Evolutionary conservation across 1,140 invertebrate genomes (phyloP).

Genomic region (Reticulitermes speratus): DNA sequence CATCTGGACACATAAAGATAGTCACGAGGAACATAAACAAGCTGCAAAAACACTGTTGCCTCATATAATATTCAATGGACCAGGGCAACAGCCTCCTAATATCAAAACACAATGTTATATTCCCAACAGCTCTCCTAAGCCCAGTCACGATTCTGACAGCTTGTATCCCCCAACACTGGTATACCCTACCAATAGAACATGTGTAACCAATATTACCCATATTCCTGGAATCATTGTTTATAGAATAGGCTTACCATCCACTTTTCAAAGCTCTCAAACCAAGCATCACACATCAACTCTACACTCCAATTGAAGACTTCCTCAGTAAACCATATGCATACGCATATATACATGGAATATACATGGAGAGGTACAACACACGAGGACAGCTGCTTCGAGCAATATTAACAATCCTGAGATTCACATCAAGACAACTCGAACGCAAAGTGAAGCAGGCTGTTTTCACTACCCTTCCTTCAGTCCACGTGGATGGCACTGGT

Average conservation of each 20-base stretch:
- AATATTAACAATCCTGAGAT: not conserved
- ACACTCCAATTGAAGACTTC: not conserved
- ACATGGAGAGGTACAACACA: not conserved
- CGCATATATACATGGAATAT: not conserved
- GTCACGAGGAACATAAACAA: not conserved
- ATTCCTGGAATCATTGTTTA: conserved; percentile 9
- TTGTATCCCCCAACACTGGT: not conserved
- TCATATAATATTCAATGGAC: not conserved
- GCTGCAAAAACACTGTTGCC: conserved; percentile 21
- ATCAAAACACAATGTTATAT: not conserved
- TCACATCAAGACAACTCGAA: not conserved
- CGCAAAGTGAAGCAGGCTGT: not conserved
- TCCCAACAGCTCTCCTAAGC: not conserved
- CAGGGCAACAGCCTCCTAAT: not conserved
- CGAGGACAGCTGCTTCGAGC: not conserved
- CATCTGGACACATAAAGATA: not conserved
- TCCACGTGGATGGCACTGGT: not conserved
- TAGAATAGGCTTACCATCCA: not conserved
- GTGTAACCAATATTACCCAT: not conserved
- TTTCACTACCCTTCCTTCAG: too few species aligned
- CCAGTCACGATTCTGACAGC: too few species aligned
- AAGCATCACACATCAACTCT: not conserved
- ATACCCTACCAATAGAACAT: not conserved
- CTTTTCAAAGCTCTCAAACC: not conserved
- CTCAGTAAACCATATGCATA: not conserved